A percentile compares a stretch with the other conserved stretches of the same genome.
These are phyloP conservation scores for Sminthurides aquaticus DNA, from an alignment of 2,888 invertebrate species.

Conservation along the genomic window DNA sequence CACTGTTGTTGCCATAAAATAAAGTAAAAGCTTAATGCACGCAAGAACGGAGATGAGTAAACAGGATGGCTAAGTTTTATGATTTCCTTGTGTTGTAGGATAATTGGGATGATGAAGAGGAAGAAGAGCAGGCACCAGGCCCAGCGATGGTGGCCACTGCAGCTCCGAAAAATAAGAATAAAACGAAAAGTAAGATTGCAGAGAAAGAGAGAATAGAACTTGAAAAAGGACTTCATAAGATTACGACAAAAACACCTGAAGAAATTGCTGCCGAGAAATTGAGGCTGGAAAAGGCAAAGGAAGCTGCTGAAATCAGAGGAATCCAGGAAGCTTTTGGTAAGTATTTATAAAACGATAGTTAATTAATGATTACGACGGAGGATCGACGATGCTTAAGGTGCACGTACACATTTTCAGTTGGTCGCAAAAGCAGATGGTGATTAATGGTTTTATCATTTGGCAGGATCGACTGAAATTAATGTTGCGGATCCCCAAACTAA, in stretches of 20 bases:
- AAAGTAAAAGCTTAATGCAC: too few species aligned
- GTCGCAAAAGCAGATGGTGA: neutral
- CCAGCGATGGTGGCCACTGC: slow-evolving; percentile 44
- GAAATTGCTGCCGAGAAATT: slow-evolving; percentile 69
- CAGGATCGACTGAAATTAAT: slow-evolving; percentile 33
- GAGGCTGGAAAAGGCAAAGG: slow-evolving; percentile 69
- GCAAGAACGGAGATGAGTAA: too few species aligned
- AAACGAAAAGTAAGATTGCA: slow-evolving; percentile 42
- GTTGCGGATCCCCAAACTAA: slow-evolving; percentile 39
- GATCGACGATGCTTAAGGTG: neutral
- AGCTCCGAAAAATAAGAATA: slow-evolving; percentile 26
- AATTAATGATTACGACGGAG: neutral
- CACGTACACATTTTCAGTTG: neutral
- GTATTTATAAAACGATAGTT: slow-evolving; percentile 5
- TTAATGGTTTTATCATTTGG: neutral
- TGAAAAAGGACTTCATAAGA: neutral
- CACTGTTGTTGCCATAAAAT: too few species aligned
- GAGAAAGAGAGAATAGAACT: slow-evolving; percentile 32
- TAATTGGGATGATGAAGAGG: slow-evolving; percentile 81
- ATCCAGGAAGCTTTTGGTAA: slow-evolving; percentile 80
- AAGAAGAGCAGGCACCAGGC: slow-evolving; percentile 54
- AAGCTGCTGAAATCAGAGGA: slow-evolving; percentile 77
- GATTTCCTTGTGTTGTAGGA: slow-evolving; percentile 58
- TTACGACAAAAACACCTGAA: slow-evolving; percentile 60
- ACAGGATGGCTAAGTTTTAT: too few species aligned